These are phyloP conservation scores for Ectemnius lituratus DNA, from an alignment of 2,888 invertebrate genomes.

Conservation along the genomic window DNA sequence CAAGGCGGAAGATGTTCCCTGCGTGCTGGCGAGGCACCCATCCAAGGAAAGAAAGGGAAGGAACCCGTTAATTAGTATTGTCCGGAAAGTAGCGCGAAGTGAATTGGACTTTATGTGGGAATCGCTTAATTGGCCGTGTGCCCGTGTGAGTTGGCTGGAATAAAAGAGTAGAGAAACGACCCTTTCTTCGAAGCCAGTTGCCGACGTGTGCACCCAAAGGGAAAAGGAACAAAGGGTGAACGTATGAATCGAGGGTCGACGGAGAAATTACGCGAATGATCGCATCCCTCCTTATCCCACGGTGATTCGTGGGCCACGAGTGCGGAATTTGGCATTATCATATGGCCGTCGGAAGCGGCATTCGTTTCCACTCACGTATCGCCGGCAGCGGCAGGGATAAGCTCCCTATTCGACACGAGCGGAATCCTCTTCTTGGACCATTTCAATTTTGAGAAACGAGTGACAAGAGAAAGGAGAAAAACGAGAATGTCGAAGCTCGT, in stretches of 20 bases:
- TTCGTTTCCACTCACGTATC: conserved; percentile 20
- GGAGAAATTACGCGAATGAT: conserved; percentile 18
- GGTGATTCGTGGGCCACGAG: conserved; percentile 10
- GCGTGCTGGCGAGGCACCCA: no score
- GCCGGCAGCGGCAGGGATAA: background rate
- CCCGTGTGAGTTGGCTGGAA: no score
- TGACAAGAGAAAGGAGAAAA: background rate
- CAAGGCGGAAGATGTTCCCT: no score
- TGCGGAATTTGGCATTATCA: conserved; percentile 1
- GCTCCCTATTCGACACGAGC: background rate
- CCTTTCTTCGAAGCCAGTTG: background rate
- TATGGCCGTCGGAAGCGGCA: conserved; percentile 6
- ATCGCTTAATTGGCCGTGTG: no score
- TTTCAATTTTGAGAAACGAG: background rate
- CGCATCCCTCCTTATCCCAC: background rate
- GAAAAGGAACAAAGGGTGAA: no score
- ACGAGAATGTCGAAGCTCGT: conserved; percentile 13
- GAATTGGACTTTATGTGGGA: no score
- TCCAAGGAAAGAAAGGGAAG: no score
- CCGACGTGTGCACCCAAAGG: no score
- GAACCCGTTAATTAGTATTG: no score
- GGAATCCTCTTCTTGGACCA: background rate
- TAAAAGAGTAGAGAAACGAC: no score
- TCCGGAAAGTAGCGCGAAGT: no score
- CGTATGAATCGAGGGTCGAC: background rate